These are phyloP conservation scores for Polydrusus pterygomalis DNA, from an alignment of 2,888 invertebrate genomes.

Conservation along the genomic window DNA sequence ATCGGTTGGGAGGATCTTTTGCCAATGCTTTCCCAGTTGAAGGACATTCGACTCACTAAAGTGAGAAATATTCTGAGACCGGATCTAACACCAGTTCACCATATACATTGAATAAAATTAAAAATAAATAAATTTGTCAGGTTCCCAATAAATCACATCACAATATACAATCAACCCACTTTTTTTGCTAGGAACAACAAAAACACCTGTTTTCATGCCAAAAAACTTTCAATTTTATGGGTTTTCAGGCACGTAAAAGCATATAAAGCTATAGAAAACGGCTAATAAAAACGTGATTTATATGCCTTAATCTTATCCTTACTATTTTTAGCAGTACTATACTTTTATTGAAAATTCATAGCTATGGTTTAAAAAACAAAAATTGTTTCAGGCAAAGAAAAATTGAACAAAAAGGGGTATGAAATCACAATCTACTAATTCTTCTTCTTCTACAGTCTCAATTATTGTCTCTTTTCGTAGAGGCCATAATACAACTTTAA, in stretches of 20 bases:
- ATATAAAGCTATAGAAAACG: neutral
- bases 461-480: neutral
- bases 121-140: neutral
- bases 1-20: too few species aligned
- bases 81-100: too few species aligned
- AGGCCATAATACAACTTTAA: neutral
- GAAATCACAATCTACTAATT: conserved; percentile 16
- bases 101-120: too few species aligned
- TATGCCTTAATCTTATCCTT: too few species aligned
- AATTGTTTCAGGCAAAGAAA: neutral
- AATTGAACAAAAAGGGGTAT: neutral
- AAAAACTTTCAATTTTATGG: neutral
- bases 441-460: neutral
- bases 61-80: too few species aligned
- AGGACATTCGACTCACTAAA: too few species aligned
- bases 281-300: neutral
- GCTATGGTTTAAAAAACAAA: too few species aligned
- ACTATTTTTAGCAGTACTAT: neutral
- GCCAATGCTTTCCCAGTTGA: too few species aligned
- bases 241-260: neutral
- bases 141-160: neutral
- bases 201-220: conserved; percentile 11
- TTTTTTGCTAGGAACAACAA: conserved; percentile 5
- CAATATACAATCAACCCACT: neutral
- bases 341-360: neutral